Evolutionary conservation across 2,797 vertebrate species (phyloP).

Genomic region (Ptychobarbus kaznakovi): DNA sequence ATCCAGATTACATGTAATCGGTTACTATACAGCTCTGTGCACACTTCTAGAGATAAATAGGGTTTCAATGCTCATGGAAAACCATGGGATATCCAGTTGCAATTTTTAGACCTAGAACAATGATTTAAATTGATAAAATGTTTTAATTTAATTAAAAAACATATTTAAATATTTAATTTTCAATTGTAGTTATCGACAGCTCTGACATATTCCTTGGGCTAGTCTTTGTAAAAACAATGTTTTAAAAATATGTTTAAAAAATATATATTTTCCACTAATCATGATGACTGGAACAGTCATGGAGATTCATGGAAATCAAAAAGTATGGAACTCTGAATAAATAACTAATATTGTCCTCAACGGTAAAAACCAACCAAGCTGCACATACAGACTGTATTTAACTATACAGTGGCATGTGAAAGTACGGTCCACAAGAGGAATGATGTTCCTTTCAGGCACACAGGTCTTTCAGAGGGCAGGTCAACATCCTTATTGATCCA

Average conservation of each 20-base stretch:
- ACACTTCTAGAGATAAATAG: no score
- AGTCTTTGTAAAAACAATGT: background rate
- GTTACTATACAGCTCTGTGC: no score
- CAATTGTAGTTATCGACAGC: background rate
- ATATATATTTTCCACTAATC: background rate
- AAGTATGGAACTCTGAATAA: background rate
- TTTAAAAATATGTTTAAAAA: background rate
- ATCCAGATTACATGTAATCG: no score
- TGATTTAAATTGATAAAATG: no score
- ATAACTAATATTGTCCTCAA: background rate
- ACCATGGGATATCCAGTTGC: background rate
- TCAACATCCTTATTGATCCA: slow-evolving; percentile 84
- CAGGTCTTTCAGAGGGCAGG: slow-evolving; percentile 72
- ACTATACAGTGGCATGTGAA: slow-evolving; percentile 21
- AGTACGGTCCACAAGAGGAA: slow-evolving; percentile 2
- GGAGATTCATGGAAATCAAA: background rate
- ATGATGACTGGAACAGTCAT: background rate
- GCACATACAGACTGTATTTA: slow-evolving; percentile 65
- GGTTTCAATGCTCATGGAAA: background rate
- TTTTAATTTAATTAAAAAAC: no score
- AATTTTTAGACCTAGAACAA: no score
- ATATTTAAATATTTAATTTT: no score
- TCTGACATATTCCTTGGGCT: background rate
- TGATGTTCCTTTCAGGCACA: slow-evolving; percentile 42
- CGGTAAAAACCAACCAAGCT: background rate